Conservation (phyloP, 2,113 vertebrate species). For the Sakesphorus luctuosus region DNA sequence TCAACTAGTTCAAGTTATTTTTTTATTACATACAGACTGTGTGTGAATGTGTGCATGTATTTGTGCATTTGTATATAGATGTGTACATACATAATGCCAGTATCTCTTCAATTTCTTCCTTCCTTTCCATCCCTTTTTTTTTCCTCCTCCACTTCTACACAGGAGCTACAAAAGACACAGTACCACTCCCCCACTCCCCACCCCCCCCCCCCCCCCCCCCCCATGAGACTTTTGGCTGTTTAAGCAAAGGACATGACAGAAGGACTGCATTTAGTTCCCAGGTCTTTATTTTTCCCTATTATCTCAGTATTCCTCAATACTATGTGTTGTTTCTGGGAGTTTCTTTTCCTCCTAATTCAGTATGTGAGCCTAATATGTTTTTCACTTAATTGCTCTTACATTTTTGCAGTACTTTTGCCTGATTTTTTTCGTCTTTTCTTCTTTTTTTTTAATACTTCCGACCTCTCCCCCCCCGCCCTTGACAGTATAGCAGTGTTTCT, state of each 20-base stretch:
- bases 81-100: accelerated
- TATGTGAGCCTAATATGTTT: neutral
- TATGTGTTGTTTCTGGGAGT: neutral
- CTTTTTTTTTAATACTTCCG: neutral
- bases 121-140: neutral
- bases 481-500: neutral
- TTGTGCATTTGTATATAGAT: neutral
- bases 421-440: neutral
- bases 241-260: neutral
- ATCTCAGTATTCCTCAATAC: neutral
- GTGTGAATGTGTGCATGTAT: neutral
- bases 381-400: neutral
- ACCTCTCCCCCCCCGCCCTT: no score
- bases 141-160: neutral
- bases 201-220: no score
- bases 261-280: neutral
- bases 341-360: neutral
- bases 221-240: neutral
- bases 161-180: neutral
- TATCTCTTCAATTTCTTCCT: neutral
- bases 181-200: neutral
- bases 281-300: neutral
- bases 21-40: neutral
- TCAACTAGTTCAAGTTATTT: neutral
- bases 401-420: neutral